Conservation (phyloP, 2,113 vertebrate genomes). For the Gopherus evgoodei region DNA sequence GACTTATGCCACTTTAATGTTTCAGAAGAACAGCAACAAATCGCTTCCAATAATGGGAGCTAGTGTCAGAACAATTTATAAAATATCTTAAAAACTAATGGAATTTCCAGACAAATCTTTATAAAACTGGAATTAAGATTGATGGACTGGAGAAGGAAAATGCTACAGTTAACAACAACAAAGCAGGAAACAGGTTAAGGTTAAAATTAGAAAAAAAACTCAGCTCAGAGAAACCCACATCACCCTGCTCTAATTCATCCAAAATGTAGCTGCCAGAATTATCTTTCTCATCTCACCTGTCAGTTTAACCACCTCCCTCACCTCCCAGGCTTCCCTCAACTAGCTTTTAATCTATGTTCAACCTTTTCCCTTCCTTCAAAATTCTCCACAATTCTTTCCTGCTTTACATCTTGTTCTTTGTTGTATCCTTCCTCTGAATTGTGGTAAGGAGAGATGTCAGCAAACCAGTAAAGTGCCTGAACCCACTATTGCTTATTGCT, state of each 20-base stretch:
- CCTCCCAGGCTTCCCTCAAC: constrained; percentile 8
- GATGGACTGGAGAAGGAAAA: background rate
- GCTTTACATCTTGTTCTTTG: background rate
- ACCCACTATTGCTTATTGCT: no score
- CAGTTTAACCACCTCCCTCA: constrained; percentile 53
- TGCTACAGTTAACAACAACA: no score
- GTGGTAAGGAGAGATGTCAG: no score
- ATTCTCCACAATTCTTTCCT: background rate
- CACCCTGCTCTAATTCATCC: constrained; percentile 37
- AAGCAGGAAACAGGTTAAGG: background rate
- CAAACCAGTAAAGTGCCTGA: no score
- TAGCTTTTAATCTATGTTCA: constrained; percentile 24
- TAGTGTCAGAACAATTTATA: background rate
- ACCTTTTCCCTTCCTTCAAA: background rate
- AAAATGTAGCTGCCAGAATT: constrained; percentile 55
- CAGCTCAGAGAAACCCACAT: background rate
- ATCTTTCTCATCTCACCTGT: constrained; percentile 31
- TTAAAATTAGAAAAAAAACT: background rate
- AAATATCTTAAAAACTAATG: background rate
- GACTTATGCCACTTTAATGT: background rate
- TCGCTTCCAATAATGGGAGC: background rate
- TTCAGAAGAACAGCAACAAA: background rate
- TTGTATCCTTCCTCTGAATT: background rate
- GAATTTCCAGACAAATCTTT: background rate
- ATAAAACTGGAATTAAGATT: background rate